phyloP scores from a whole-genome alignment of 2,888 invertebrate genomes.

The Ormyrus thymus region DNA sequence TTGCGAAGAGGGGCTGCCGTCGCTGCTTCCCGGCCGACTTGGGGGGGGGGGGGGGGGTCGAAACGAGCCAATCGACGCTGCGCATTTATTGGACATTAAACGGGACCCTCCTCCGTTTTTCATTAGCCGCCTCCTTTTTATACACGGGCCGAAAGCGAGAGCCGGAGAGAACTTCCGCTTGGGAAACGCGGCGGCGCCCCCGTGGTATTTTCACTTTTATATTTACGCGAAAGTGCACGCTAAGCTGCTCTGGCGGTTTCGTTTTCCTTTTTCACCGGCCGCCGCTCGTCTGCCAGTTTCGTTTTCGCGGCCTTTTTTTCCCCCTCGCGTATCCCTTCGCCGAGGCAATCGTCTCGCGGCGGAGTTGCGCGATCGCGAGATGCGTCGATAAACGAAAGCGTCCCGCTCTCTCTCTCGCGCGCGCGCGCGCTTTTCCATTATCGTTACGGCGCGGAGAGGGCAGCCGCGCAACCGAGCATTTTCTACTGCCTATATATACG shows the following conservation, averaged over 20 bases:
- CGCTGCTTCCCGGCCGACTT: no score
- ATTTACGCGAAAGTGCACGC: no score
- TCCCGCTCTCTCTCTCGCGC: neutral
- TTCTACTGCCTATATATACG: constrained; percentile 1
- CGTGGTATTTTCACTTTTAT: no score
- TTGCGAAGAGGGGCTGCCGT: constrained; percentile 7
- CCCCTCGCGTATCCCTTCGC: no score
- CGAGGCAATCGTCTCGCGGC: no score
- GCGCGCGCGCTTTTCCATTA: constrained; percentile 2
- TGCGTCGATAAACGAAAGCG: neutral
- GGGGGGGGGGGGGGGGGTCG: neutral
- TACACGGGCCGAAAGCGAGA: no score
- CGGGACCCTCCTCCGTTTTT: neutral
- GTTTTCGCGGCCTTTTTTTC: no score
- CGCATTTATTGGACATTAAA: neutral
- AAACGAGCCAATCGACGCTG: neutral
- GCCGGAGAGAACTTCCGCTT: no score
- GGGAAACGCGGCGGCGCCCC: no score
- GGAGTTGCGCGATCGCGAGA: no score
- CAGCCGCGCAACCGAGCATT: constrained; percentile 23
- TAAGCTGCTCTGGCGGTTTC: no score
- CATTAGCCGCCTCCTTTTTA: neutral
- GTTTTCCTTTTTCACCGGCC: neutral
- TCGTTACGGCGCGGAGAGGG: neutral
- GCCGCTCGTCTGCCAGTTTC: neutral